phyloP scores from a whole-genome alignment of 2,888 invertebrate species.

The Lamellibrachia columna region DNA sequence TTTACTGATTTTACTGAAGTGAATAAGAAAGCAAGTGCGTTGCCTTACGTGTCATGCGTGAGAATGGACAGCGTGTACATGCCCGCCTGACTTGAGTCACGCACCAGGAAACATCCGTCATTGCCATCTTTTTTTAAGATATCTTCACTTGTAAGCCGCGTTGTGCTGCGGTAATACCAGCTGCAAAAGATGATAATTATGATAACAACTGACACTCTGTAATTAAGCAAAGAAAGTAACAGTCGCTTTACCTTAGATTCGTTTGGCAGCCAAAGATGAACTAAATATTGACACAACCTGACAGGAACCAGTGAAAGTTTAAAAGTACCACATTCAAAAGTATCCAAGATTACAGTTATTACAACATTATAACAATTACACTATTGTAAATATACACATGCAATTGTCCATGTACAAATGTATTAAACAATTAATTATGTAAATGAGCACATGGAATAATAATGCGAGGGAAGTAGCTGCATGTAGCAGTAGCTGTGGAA shows the following conservation, averaged over 20 bases:
- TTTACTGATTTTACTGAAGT: too few species aligned
- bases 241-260: neutral
- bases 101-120: constrained; percentile 95
- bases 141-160: constrained; percentile 89
- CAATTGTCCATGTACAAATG: too few species aligned
- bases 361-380: too few species aligned
- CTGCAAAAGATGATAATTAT: constrained; percentile 69
- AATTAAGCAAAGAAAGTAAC: neutral
- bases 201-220: neutral
- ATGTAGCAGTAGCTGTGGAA: too few species aligned
- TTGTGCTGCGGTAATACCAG: constrained; percentile 96
- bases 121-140: constrained; percentile 90
- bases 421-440: too few species aligned
- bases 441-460: too few species aligned
- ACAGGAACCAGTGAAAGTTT: neutral
- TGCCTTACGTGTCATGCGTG: constrained; percentile 75
- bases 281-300: neutral
- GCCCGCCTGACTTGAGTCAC: constrained; percentile 94
- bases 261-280: neutral
- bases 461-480: too few species aligned
- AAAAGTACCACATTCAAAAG: too few species aligned
- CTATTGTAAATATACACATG: too few species aligned
- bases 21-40: too few species aligned
- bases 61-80: constrained; percentile 93
- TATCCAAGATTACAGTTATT: too few species aligned